phyloP scores from a whole-genome alignment of 1,140 invertebrate species.

The Nephotettix cincticeps region DNA sequence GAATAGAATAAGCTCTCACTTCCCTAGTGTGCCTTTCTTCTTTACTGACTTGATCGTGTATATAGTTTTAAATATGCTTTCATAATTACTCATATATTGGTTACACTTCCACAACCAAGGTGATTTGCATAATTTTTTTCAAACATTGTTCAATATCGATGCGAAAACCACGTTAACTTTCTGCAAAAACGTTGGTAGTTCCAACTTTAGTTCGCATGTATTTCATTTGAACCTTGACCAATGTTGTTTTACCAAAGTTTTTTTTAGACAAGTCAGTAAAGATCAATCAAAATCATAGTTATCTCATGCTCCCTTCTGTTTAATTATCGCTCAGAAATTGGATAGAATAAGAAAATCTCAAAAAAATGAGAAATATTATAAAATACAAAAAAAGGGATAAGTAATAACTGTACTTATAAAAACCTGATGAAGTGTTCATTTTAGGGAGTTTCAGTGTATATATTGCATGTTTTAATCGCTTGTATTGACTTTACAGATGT shows the following conservation, averaged over 20 bases:
- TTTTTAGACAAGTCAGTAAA: neutral
- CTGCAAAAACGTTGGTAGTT: too few species aligned
- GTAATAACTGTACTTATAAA: neutral
- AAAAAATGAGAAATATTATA: too few species aligned
- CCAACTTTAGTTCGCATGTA: too few species aligned
- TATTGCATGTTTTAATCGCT: neutral
- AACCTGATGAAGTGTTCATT: neutral
- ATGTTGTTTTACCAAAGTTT: neutral
- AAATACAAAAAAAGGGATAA: too few species aligned
- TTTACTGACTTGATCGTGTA: neutral
- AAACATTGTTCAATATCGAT: too few species aligned
- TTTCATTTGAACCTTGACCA: too few species aligned
- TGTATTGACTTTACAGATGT: neutral
- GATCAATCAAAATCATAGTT: neutral
- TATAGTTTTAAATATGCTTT: too few species aligned
- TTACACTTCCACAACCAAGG: too few species aligned
- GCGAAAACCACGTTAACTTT: too few species aligned
- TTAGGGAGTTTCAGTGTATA: neutral
- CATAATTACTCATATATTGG: too few species aligned
- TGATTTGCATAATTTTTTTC: too few species aligned
- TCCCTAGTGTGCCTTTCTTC: neutral
- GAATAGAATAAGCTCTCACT: neutral
- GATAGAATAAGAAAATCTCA: neutral
- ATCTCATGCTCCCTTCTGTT: neutral
- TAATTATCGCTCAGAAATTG: neutral